Base-by-base conservation (phyloP, 1,140 invertebrate species). In the Drosophila pseudoobscura region DNA sequence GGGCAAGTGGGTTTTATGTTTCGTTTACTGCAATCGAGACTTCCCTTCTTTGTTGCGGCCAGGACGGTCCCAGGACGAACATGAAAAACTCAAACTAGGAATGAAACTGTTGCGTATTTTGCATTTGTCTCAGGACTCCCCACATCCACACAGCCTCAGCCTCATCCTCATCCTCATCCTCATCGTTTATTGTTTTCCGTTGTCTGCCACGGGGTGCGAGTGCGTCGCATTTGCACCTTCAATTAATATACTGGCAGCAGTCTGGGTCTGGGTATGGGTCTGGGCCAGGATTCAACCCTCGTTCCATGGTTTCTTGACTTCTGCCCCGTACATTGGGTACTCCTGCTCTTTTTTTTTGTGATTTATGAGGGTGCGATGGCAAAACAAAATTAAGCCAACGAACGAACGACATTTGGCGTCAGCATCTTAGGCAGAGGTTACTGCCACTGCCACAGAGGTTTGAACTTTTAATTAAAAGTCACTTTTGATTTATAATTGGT, bases 381-480 rank as follows among this genome's bases (percentile, higher is more conserved):
- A 88, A 78, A 85, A 87, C 83, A 85, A 87, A 87, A 87, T 87
- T 88, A 87, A 87, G 83, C 82, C 78, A 78, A 68, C 73, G 77
- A 63, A 87, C 55, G 74, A 60, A 75, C 73, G 78, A 85, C 78
- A 87, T 65, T 85, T 78, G 83, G 83, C 83, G 84, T 87, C 83
- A 85, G 74, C 82, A 88, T 78, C 83, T 80, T 87, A 58, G 54
- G 69, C 73, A 55, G 60, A 56, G 46, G 31, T 39, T 55, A 15
- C 43, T 41, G 56, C 68, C 55, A 51, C 60, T 44, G 56, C 68
- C 55, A 51, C 60, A 64, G 47, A 63, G 50, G 54, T 52, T 75
- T 85, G 65, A 87, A 87, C 83, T 87, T 87, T 87, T 87, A 87
- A 87, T 87, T 87, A 87, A 87, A 87, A 87, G 82, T 87, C 82